These are phyloP conservation scores for Leptothorax acervorum DNA, from an alignment of 2,888 invertebrate genomes.

Conservation along the genomic window DNA sequence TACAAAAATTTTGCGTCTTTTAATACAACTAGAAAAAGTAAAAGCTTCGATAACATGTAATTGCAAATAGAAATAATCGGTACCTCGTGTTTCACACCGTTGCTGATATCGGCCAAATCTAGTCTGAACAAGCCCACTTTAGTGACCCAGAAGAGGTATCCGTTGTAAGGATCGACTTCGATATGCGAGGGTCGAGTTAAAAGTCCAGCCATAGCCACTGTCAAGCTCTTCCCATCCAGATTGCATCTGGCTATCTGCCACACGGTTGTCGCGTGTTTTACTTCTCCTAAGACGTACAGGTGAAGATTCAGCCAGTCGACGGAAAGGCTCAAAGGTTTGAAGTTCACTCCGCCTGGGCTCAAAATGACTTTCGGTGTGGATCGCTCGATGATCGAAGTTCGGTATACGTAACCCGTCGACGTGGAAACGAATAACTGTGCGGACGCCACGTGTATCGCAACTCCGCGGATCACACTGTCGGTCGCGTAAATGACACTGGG, in stretches of 20 bases:
- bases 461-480: conserved; percentile 88
- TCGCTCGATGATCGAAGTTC: conserved; percentile 83
- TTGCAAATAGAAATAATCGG: neutral
- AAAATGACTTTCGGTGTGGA: conserved; percentile 85
- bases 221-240: conserved; percentile 90
- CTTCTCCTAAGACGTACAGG: conserved; percentile 93
- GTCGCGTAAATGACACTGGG: conserved; percentile 89
- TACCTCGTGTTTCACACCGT: conserved; percentile 90
- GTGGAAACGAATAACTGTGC: conserved; percentile 93
- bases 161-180: conserved; percentile 97
- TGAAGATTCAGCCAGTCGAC: conserved; percentile 96
- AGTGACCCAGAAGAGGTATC: conserved; percentile 94
- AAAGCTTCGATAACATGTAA: neutral
- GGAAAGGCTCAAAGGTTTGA: conserved; percentile 90
- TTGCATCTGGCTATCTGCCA: conserved; percentile 93
- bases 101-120: conserved; percentile 92
- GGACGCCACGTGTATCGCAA: conserved; percentile 91
- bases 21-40: neutral
- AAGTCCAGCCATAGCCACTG: conserved; percentile 91
- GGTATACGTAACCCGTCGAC: conserved; percentile 89
- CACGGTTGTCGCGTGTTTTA: conserved; percentile 86
- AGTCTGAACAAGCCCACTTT: conserved; percentile 91
- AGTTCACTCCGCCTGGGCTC: conserved; percentile 87
- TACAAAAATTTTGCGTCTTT: neutral
- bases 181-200: conserved; percentile 91